Conservation (phyloP, 2,113 vertebrate genomes). For the Nothocercus nigrocapillus region DNA sequence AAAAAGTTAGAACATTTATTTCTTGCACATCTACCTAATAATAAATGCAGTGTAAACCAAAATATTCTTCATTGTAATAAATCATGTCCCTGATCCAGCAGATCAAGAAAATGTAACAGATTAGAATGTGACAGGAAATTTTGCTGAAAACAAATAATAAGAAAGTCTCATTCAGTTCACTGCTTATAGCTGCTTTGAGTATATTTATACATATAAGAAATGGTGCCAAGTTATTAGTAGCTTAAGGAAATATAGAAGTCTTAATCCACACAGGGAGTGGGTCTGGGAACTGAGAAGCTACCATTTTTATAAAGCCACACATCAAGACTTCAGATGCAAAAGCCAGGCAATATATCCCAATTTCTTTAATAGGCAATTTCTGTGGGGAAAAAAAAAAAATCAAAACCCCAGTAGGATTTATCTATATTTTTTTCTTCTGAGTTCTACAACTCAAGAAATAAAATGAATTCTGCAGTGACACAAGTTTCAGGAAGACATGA, state of each 20-base stretch:
- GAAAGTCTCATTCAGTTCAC: neutral
- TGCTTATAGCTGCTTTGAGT: neutral
- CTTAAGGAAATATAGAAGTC: neutral
- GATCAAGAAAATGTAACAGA: neutral
- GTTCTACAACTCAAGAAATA: neutral
- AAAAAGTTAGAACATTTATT: neutral
- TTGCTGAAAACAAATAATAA: neutral
- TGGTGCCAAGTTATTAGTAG: neutral
- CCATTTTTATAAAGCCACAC: neutral
- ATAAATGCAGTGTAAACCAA: neutral
- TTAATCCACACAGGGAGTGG: neutral
- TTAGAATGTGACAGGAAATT: neutral
- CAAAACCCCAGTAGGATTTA: neutral
- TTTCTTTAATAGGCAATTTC: neutral
- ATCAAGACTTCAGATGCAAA: neutral
- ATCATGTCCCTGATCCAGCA: neutral
- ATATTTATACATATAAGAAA: neutral
- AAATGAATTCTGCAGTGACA: neutral
- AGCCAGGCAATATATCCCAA: neutral
- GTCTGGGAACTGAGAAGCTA: neutral
- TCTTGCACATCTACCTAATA: neutral
- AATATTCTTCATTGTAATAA: neutral
- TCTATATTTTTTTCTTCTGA: neutral
- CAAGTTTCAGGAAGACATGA: neutral
- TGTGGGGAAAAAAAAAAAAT: neutral